Evolutionary conservation across 2,797 vertebrate species (phyloP).

Genomic region (Phoebastria nigripes): DNA sequence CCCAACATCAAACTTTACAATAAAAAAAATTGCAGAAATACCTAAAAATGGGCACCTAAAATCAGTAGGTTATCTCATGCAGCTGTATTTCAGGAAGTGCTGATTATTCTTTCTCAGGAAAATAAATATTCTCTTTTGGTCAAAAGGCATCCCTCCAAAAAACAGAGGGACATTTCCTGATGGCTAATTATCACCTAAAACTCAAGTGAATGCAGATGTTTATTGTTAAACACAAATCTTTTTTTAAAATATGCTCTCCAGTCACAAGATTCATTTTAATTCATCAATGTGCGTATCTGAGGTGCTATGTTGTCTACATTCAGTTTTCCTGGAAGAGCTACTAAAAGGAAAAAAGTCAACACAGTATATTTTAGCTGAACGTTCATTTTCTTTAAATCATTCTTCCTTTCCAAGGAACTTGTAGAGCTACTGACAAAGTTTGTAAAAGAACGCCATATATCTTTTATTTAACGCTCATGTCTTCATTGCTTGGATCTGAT

Average conservation of each 20-base stretch:
- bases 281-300: constrained; percentile 27
- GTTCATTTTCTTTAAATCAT: constrained; percentile 4
- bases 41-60: neutral
- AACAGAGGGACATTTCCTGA: neutral
- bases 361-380: constrained; percentile 8
- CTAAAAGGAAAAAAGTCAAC: constrained; percentile 46
- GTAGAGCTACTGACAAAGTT: constrained; percentile 13
- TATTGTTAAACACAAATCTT: neutral
- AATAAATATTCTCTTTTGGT: neutral
- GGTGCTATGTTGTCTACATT: constrained; percentile 47
- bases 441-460: neutral
- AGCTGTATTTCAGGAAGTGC: neutral
- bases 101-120: neutral
- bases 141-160: neutral
- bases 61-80: neutral
- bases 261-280: constrained; percentile 24
- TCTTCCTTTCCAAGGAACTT: constrained; percentile 5
- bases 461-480: constrained; percentile 71
- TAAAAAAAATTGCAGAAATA: neutral
- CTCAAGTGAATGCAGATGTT: constrained; percentile 36
- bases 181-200: neutral
- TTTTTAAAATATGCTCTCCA: neutral
- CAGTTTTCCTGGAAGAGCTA: constrained; percentile 46
- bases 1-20: neutral
- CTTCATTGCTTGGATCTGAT: constrained; percentile 82